Conservation (phyloP, 2,888 invertebrate genomes). For the Melieria crassipennis region DNA sequence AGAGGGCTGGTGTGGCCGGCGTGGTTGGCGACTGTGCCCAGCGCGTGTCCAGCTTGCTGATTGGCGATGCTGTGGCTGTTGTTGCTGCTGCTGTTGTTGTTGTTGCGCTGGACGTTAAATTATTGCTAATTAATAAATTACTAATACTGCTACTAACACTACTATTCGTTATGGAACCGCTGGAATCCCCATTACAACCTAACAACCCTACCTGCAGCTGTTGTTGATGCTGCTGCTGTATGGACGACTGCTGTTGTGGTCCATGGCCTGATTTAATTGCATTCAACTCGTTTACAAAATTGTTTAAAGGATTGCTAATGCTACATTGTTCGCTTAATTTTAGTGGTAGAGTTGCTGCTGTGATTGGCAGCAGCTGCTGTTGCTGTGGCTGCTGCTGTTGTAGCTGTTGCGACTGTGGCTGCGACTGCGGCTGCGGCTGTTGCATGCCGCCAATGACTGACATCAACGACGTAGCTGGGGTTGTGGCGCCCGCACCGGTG, state of each 20-base stretch:
- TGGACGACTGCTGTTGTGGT: conserved; percentile 40
- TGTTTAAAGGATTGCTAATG: conserved; percentile 42
- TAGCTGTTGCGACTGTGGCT: conserved; percentile 36
- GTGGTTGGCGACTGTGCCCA: conserved; percentile 34
- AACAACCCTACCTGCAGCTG: conserved; percentile 43
- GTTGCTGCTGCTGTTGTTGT: conserved; percentile 37
- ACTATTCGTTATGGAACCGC: conserved; percentile 44
- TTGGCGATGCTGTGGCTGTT: conserved; percentile 3
- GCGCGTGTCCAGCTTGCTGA: conserved; percentile 29
- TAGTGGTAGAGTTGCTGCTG: conserved; percentile 46
- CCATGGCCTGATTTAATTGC: conserved; percentile 38
- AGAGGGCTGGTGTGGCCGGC: conserved; percentile 16
- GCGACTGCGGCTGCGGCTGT: conserved; percentile 38
- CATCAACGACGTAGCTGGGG: conserved; percentile 17
- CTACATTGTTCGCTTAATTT: conserved; percentile 53
- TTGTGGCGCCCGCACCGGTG: conserved; percentile 9
- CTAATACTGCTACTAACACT: conserved; percentile 58
- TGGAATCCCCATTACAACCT: conserved; percentile 48
- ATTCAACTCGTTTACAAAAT: conserved; percentile 55
- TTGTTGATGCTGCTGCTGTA: conserved; percentile 46
- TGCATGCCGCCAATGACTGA: conserved; percentile 9
- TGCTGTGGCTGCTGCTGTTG: conserved; percentile 40
- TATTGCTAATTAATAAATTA: conserved; percentile 62
- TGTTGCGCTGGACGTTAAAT: conserved; percentile 45
- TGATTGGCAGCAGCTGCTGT: conserved; percentile 18